These are phyloP conservation scores for Ellobius talpinus DNA, from an alignment of 2,113 vertebrate genomes.

Conservation along the genomic window DNA sequence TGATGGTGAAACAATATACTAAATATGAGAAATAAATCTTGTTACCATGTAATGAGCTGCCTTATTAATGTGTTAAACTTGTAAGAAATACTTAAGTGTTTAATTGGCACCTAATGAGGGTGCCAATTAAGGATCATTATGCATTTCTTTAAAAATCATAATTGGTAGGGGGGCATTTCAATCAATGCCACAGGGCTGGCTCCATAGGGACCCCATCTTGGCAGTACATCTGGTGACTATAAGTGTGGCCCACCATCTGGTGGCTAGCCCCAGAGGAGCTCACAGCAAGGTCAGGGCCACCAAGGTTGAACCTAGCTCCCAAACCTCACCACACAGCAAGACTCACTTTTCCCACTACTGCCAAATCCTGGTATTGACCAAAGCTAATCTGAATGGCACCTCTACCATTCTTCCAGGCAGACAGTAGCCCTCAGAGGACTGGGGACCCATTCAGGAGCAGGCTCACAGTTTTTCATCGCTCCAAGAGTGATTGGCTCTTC, in stretches of 20 bases:
- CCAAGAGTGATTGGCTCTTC: background rate
- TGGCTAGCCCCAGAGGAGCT: background rate
- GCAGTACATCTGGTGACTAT: conserved; percentile 15
- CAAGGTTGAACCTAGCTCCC: background rate
- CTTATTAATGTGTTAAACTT: conserved; percentile 84
- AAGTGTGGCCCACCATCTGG: background rate
- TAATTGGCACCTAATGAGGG: conserved; percentile 83
- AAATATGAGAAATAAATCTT: conserved; percentile 81
- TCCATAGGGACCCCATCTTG: background rate
- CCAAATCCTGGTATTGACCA: background rate
- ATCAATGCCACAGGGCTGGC: conserved; percentile 64
- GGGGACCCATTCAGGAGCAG: background rate
- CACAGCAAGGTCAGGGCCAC: background rate
- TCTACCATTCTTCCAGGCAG: background rate
- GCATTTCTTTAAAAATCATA: conserved; percentile 79
- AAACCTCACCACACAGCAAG: background rate
- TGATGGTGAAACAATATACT: conserved; percentile 77
- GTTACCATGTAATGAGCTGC: conserved; percentile 78
- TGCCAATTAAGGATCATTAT: conserved; percentile 82
- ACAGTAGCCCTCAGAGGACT: background rate
- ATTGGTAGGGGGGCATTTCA: conserved; percentile 78
- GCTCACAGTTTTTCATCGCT: background rate
- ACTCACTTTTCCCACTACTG: background rate
- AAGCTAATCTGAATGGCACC: background rate
- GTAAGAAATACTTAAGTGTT: conserved; percentile 84